Conservation (phyloP, 2,888 invertebrate species). For the Nemoura dubitans region DNA sequence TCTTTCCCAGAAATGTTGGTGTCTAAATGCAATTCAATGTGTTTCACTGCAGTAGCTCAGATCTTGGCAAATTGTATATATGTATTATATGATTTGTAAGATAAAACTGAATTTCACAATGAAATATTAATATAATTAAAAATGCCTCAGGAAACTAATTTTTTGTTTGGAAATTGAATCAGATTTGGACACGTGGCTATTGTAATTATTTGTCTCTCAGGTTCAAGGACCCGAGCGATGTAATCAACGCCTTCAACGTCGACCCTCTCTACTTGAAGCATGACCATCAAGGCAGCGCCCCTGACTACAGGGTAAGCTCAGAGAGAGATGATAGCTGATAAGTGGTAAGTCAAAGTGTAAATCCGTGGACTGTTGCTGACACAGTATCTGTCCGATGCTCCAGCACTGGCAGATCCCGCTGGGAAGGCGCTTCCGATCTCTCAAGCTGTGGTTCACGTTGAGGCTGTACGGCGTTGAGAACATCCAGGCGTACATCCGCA, state of each 20-base stretch:
- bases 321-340: background rate
- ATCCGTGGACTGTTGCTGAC: background rate
- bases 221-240: conserved; percentile 84
- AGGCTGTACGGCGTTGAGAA: conserved; percentile 89
- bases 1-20: no score
- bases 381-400: conserved; percentile 35
- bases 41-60: no score
- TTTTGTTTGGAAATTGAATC: no score
- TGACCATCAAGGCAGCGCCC: conserved; percentile 87
- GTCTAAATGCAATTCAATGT: no score
- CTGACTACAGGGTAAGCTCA: conserved; percentile 87
- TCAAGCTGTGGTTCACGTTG: conserved; percentile 96
- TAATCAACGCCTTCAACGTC: conserved; percentile 96
- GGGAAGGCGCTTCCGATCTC: conserved; percentile 89
- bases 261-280: conserved; percentile 97
- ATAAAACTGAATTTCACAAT: no score
- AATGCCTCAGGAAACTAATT: no score
- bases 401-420: conserved; percentile 96
- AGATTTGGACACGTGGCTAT: no score
- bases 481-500: conserved; percentile 85
- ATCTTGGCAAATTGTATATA: no score
- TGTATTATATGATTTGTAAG: no score
- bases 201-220: conserved; percentile 53
- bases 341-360: background rate
- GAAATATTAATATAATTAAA: no score